Base-by-base conservation (phyloP, 2,113 vertebrate species). In the Psilopogon haemacephalus region DNA sequence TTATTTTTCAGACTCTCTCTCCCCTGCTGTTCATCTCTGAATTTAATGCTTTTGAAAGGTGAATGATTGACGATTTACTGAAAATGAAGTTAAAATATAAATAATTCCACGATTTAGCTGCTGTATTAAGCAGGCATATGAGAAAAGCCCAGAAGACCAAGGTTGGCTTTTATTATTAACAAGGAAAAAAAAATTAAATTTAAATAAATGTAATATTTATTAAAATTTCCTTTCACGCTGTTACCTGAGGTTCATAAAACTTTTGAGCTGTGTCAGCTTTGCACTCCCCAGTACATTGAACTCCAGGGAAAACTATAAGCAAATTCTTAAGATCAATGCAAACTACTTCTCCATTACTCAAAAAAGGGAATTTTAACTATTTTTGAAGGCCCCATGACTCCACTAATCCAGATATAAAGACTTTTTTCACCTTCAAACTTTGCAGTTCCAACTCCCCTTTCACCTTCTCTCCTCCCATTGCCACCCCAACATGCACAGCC, bases 181-280 rank as follows among this genome's bases (percentile, higher is more conserved):
- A 96, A 97, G 95, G 90, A 96, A 94, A 97, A 93, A 68, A 89
- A 97, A 96, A 95, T 96, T 94, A 97, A 97, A 92, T 94, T 68
- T 95, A 97, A 97, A 97, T 96, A 95, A 97, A 97, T 93, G 95
- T 95, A 95, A 95, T 95, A 95, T 97, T 97, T 97, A 96, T 96
- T 97, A 96, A 97, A 96, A 97, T 94, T 97, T 97, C 96, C 93
- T 95, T 96, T 96, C 95, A 95, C 93, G 76, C 88, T 92, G 86
- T 90, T 96, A 95, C 96, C 91, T 94, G 94, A 97, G 96, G 96
- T 97, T 97, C 90, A 92, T 94, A 97, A 97, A 95, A 85, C 90
- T 96, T 96, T 95, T 95, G 93, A 96, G 95, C 94, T 95, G 77
- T 95, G 93, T 96, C 94, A 97, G 95, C 95, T 95, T 82, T 92